Evolutionary conservation across 2,797 vertebrate species (phyloP).

Genomic region (Passerculus sandwichensis): DNA sequence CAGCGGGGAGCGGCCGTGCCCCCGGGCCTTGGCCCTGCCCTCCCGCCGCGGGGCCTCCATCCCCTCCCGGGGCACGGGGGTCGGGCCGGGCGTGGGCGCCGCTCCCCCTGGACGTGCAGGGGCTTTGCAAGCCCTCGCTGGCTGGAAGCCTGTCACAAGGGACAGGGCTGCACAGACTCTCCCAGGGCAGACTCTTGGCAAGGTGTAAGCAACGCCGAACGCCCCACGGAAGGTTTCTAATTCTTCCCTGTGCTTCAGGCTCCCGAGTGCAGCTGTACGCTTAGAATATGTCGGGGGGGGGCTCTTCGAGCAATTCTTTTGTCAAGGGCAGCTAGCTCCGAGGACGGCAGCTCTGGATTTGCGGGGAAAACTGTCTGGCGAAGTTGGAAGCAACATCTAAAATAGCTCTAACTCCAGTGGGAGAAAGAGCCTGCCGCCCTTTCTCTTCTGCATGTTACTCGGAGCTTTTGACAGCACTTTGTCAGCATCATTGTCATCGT

Average conservation of each 20-base stretch:
- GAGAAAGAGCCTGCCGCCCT: not conserved
- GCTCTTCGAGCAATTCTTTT: not conserved
- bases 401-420: not conserved
- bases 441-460: not conserved
- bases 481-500: not conserved
- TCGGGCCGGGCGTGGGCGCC: not conserved
- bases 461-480: not conserved
- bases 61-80: not conserved
- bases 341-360: no score
- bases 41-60: not conserved
- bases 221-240: not conserved
- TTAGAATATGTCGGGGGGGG: not conserved
- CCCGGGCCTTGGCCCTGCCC: not conserved
- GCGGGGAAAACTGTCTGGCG: not conserved
- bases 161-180: not conserved
- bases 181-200: not conserved
- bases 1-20: not conserved
- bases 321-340: not conserved
- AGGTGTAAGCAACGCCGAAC: not conserved
- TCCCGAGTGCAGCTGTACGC: not conserved
- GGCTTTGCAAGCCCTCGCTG: not conserved
- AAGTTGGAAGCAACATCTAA: not conserved
- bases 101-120: not conserved
- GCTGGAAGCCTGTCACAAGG: not conserved
- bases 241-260: not conserved